Conservation (phyloP, 2,797 vertebrate genomes). For the Phoxinus dragarum region DNA sequence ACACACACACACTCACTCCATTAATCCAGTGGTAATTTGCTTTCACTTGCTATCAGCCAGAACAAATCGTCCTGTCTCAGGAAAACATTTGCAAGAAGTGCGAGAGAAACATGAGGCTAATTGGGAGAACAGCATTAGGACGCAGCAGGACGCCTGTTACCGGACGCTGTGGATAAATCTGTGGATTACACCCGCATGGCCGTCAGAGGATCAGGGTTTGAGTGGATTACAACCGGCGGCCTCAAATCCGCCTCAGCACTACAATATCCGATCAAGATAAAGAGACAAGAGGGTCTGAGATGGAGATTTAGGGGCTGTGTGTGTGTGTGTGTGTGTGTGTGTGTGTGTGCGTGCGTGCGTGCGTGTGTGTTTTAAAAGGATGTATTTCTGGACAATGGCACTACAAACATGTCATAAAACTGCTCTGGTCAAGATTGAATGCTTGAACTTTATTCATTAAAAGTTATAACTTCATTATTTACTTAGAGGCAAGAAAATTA, state of each 20-base stretch:
- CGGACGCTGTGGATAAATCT: constrained; percentile 57
- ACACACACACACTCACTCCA: constrained; percentile 37
- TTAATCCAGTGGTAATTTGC: constrained; percentile 51
- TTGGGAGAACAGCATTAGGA: constrained; percentile 52
- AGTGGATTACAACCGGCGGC: background rate
- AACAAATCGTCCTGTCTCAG: constrained; percentile 50
- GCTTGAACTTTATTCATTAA: background rate
- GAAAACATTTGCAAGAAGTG: constrained; percentile 40
- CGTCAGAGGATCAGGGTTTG: constrained; percentile 29
- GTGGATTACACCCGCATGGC: constrained; percentile 57
- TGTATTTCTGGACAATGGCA: background rate
- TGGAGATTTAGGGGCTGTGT: background rate
- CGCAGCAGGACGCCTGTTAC: constrained; percentile 29
- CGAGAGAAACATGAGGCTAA: constrained; percentile 58
- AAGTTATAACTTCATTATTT: background rate
- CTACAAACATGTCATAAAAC: background rate
- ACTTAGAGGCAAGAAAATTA: background rate
- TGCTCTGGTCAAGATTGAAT: background rate
- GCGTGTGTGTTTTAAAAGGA: background rate
- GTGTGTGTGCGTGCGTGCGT: too few relatives aligned
- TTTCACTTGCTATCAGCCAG: constrained; percentile 42
- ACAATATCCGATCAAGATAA: constrained; percentile 24
- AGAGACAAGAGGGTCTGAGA: background rate
- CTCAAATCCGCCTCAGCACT: background rate
- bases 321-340: too few relatives aligned